Conservation (phyloP, 2,797 vertebrate species). For the Okamejei kenojei region DNA sequence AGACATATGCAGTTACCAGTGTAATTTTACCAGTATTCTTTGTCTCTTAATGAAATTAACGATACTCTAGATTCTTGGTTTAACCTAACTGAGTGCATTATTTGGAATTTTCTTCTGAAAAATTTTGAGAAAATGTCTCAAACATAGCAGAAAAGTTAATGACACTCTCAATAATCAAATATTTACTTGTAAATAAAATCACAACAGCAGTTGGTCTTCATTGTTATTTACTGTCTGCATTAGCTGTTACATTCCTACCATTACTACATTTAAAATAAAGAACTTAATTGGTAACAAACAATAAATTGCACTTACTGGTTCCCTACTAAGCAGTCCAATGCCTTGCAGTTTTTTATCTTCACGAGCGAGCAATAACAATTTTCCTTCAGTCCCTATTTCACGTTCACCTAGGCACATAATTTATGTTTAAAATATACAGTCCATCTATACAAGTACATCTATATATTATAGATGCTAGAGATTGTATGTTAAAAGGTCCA, state of each 20-base stretch:
- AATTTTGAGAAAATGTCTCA: background rate
- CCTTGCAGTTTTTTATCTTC: constrained; percentile 65
- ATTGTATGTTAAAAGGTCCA: no score
- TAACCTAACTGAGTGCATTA: background rate
- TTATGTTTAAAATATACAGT: background rate
- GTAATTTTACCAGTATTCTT: background rate
- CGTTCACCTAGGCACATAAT: constrained; percentile 53
- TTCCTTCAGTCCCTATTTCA: constrained; percentile 63
- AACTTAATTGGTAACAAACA: background rate
- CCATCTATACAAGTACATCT: background rate
- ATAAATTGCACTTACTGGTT: constrained; percentile 52
- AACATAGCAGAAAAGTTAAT: background rate
- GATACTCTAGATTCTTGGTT: background rate
- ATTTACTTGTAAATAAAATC: background rate
- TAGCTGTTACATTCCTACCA: background rate
- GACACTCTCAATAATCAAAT: constrained; percentile 3
- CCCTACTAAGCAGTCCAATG: constrained; percentile 62
- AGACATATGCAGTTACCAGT: background rate
- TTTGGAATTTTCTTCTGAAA: background rate
- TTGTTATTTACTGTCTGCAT: background rate
- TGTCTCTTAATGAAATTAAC: background rate
- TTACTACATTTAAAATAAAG: background rate
- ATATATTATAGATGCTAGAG: background rate
- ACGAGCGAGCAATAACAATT: constrained; percentile 61
- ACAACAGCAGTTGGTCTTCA: background rate